Base-by-base conservation (phyloP, 2,113 vertebrate species). In the Chascanopsetta lugubris region DNA sequence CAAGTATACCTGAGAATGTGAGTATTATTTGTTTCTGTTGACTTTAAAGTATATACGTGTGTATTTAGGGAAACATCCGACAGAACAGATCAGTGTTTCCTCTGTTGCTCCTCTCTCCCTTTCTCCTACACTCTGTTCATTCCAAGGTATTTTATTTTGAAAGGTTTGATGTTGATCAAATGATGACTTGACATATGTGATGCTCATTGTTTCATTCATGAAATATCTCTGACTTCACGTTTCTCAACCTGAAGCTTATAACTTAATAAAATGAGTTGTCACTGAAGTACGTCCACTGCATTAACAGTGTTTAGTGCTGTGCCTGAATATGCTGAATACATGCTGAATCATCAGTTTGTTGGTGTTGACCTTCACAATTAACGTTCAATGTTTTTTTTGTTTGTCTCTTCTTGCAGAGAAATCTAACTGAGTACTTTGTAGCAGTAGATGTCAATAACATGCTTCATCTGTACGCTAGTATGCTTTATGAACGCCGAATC, bases 391-490 rank as follows among this genome's bases (percentile, higher is more conserved):
- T 49, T 6, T 15, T 46, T 6, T 50, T 34, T 43, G 3, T 79
- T 34, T 69, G 57, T 80, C 24, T 85, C 40, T 83, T 58, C 81
- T 91, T 88, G 69, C 93, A 99, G 97, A 96, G 96, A 91, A 99
- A 98, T 86, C 92, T 99, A 89, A 98, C 97, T 0, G 96, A 99
- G 90, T 99, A 98, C 87, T 97, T 98, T 89, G 96, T 99, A 88
- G 97, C 97, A 27, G 97, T 99, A 76, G 97, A 99, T 84, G 95
- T 98, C 65, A 98, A 96, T 92, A 99, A 98, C 93, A 98, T 99
- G 96, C 91, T 99, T 63, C 96, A 99, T 71, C 94, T 99, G 75
- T 99, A 99, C 0, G 97, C 97, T 85, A 99, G 97, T 57, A 97
- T 99, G 96, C 91, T 99, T 67, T 96, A 94, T 13, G 97, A 99